These are phyloP conservation scores for Nesidiocoris tenuis DNA, from an alignment of 2,888 invertebrate genomes.

Conservation along the genomic window DNA sequence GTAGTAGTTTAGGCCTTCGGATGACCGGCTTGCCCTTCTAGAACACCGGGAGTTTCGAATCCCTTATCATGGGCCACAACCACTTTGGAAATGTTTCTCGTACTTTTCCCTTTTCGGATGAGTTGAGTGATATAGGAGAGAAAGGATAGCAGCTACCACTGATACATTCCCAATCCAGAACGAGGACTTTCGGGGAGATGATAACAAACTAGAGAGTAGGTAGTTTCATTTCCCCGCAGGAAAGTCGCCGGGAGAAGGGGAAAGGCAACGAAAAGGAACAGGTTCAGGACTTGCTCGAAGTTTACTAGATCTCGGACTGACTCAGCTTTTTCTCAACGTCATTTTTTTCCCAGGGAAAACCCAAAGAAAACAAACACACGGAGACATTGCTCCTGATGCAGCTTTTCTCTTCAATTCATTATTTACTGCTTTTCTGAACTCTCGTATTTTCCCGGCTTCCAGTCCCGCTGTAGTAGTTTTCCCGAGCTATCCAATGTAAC, in stretches of 20 bases:
- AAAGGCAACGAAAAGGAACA: not conserved
- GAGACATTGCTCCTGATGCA: not conserved
- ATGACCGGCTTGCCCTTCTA: not conserved
- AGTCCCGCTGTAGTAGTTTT: not conserved
- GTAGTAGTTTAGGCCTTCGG: not conserved
- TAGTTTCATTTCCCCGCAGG: constrained; percentile 38
- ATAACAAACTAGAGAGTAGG: constrained; percentile 41
- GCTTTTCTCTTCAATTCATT: constrained; percentile 24
- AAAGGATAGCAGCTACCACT: not conserved
- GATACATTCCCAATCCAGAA: not conserved
- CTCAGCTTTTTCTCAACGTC: constrained; percentile 25
- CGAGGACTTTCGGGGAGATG: constrained; percentile 27
- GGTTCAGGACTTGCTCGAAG: constrained; percentile 3
- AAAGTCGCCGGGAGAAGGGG: not conserved
- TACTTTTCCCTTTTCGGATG: not conserved
- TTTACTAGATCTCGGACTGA: constrained; percentile 25
- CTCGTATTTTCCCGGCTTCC: constrained; percentile 21
- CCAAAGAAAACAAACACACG: not conserved
- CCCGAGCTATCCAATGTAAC: not conserved
- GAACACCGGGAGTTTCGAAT: not conserved
- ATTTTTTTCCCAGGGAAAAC: constrained; percentile 6
- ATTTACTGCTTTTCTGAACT: constrained; percentile 40
- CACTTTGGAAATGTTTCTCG: not conserved
- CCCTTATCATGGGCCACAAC: not conserved
- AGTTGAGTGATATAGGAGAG: constrained; percentile 34